These are phyloP conservation scores for Corydoras sp. DNA, from an alignment of 2,113 vertebrate species.

Conservation along the genomic window DNA sequence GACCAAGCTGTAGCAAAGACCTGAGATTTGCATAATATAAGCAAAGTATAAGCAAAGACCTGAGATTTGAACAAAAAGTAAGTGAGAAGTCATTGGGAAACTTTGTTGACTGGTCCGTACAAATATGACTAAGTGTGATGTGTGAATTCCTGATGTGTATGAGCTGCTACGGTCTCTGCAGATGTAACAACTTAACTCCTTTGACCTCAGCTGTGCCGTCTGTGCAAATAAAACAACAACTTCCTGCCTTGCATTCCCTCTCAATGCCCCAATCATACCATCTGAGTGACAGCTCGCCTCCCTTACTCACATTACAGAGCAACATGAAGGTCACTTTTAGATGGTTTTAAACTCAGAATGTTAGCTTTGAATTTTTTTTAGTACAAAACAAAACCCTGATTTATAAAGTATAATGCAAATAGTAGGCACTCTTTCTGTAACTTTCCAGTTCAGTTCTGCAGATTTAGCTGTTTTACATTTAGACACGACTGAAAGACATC, in stretches of 20 bases:
- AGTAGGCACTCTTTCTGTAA: no score
- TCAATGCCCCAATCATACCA: constrained; percentile 34
- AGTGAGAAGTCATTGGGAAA: no score
- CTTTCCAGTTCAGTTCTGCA: no score
- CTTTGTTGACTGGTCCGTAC: no score
- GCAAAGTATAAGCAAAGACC: no score
- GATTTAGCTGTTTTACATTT: no score
- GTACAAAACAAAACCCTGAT: background rate
- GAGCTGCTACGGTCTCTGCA: constrained; percentile 53
- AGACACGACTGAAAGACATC: no score
- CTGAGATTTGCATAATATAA: no score
- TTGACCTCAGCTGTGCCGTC: constrained; percentile 60
- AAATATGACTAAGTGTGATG: constrained; percentile 12
- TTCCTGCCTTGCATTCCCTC: constrained; percentile 58
- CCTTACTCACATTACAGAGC: constrained; percentile 51
- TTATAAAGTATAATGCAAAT: background rate
- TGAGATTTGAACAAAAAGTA: no score
- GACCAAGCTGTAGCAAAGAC: no score
- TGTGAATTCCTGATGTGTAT: constrained; percentile 40
- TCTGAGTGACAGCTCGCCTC: constrained; percentile 54
- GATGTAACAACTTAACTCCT: constrained; percentile 68
- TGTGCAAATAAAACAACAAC: constrained; percentile 68
- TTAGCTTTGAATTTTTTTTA: background rate
- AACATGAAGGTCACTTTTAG: constrained; percentile 14
- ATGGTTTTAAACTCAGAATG: background rate